A percentile compares a stretch with the other conserved stretches of the same genome.
phyloP scores from a whole-genome alignment of 2,888 invertebrate species.

The Metopia argyrocephala region DNA sequence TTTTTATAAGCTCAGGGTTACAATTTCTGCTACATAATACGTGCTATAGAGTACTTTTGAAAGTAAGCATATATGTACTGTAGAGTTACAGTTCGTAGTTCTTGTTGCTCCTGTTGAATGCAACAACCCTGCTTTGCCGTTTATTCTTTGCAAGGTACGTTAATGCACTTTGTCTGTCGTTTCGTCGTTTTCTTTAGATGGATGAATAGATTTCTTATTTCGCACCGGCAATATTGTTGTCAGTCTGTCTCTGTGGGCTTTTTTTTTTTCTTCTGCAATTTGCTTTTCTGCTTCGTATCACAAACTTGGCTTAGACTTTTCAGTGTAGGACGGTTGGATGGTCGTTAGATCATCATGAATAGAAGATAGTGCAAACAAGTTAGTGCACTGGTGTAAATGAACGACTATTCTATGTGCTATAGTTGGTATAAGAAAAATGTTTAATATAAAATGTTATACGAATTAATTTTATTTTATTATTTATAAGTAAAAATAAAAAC shows the following conservation, averaged over 20 bases:
- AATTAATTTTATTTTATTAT: too few species aligned
- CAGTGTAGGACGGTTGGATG: slow-evolving; percentile 50
- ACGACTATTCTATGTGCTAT: neutral
- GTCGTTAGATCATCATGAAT: slow-evolving; percentile 48
- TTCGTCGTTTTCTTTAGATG: slow-evolving; percentile 34
- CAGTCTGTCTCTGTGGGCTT: slow-evolving; percentile 4
- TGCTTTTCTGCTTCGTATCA: slow-evolving; percentile 38
- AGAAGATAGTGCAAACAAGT: neutral
- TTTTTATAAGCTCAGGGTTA: too few species aligned
- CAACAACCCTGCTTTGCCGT: neutral
- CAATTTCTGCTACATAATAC: too few species aligned
- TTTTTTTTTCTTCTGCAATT: slow-evolving; percentile 1
- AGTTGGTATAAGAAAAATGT: too few species aligned
- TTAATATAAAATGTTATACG: too few species aligned
- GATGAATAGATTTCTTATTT: slow-evolving; percentile 53
- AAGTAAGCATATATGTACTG: too few species aligned
- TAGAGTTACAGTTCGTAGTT: too few species aligned
- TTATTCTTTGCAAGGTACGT: neutral
- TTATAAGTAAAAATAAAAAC: too few species aligned
- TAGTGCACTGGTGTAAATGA: neutral
- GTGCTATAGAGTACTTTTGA: too few species aligned
- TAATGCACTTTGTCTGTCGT: slow-evolving; percentile 24
- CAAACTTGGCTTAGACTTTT: slow-evolving; percentile 57
- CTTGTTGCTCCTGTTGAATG: too few species aligned
- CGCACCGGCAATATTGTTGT: slow-evolving; percentile 28